Evolutionary conservation across 2,113 vertebrate species (phyloP).

Genomic region (Mus musculus): DNA sequence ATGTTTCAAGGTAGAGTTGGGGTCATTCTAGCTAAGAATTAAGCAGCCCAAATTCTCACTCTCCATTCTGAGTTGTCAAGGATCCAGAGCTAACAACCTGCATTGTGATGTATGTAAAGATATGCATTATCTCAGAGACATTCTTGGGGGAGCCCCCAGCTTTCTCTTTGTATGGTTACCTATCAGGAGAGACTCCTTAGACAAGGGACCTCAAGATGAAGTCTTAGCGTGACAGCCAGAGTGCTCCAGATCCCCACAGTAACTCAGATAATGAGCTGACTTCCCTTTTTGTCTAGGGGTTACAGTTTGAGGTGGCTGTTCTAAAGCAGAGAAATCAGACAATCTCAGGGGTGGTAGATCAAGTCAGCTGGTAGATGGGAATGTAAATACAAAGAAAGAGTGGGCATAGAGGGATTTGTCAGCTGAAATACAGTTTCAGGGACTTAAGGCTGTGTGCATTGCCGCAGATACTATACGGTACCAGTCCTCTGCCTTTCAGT

Average conservation of each 20-base stretch:
- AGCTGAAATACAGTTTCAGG: background rate
- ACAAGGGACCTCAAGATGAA: background rate
- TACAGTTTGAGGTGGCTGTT: slow-evolving; percentile 25
- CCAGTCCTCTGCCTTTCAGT: background rate
- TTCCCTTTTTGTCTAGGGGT: slow-evolving; percentile 19
- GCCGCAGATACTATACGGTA: too few species aligned
- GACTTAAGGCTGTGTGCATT: background rate
- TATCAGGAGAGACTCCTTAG: background rate
- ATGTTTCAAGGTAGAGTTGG: background rate
- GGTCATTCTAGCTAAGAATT: background rate
- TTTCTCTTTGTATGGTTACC: background rate
- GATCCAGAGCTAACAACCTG: background rate
- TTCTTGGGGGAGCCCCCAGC: background rate
- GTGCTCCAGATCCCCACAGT: background rate
- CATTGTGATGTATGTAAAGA: background rate
- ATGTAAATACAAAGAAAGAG: background rate
- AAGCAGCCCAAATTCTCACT: background rate
- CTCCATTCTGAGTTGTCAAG: slow-evolving; percentile 24
- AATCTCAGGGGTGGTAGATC: background rate
- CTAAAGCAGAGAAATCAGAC: background rate
- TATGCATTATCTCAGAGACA: background rate
- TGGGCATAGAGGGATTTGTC: background rate
- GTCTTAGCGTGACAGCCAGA: background rate
- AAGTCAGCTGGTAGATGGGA: background rate
- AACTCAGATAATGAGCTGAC: slow-evolving; percentile 32